These are phyloP conservation scores for Lutraria rhynchaena DNA, from an alignment of 1,140 invertebrate genomes.

Conservation along the genomic window DNA sequence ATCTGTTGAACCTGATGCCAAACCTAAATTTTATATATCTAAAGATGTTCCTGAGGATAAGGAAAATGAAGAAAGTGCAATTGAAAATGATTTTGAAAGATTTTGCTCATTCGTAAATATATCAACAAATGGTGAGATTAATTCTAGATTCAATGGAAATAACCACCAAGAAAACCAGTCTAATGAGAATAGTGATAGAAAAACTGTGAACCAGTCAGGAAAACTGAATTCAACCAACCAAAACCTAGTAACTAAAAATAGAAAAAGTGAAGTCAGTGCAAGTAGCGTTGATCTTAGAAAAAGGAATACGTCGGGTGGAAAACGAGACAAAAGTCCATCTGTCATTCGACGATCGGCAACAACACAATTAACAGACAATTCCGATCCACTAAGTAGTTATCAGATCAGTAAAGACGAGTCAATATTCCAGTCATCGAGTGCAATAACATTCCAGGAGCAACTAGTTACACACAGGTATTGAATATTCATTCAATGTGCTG, in stretches of 20 bases:
- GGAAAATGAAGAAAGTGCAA: background rate
- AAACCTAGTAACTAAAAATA: too few relatives aligned
- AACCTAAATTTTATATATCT: too few relatives aligned
- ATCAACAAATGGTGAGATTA: too few relatives aligned
- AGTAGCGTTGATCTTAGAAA: slow-evolving; percentile 9
- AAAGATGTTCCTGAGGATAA: background rate
- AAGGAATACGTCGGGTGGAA: slow-evolving; percentile 7
- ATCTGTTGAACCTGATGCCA: too few relatives aligned
- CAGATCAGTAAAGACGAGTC: slow-evolving; percentile 79
- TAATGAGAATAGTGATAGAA: too few relatives aligned
- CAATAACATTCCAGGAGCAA: slow-evolving; percentile 65
- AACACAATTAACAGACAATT: slow-evolving; percentile 77
- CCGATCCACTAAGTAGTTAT: slow-evolving; percentile 81
- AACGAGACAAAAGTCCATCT: slow-evolving; percentile 38
- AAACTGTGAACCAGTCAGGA: too few relatives aligned
- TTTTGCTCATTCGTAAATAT: too few relatives aligned
- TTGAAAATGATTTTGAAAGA: too few relatives aligned
- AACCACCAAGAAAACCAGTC: too few relatives aligned
- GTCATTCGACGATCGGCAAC: background rate
- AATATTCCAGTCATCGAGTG: slow-evolving; percentile 75
- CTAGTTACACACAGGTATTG: slow-evolving; percentile 72
- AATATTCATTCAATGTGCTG: slow-evolving; percentile 5
- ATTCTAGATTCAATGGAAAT: too few relatives aligned
- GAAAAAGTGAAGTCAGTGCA: too few relatives aligned
- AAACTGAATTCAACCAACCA: too few relatives aligned